A percentile compares a stretch with the other conserved stretches of the same genome.
Conservation (phyloP, 2,797 vertebrate species). For the Enteromius argenteus region DNA sequence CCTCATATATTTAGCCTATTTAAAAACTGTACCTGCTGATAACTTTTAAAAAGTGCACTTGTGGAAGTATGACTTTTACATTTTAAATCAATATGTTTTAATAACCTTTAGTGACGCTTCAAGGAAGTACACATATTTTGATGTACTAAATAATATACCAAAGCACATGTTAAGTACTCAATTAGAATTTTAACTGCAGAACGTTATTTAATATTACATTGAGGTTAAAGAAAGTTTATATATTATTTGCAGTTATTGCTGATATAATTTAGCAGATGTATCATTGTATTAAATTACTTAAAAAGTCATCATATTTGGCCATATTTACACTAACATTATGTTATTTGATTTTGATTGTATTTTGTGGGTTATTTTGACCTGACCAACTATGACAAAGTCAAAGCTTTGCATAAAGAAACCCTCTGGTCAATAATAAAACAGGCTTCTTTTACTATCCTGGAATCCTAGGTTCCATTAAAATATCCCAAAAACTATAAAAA, state of each 20-base stretch:
- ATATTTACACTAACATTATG: neutral
- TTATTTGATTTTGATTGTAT: neutral
- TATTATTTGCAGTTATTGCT: neutral
- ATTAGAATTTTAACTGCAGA: neutral
- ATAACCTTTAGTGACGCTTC: neutral
- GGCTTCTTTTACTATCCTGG: neutral
- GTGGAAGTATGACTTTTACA: neutral
- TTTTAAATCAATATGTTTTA: neutral
- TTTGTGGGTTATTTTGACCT: neutral
- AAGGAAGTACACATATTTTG: neutral
- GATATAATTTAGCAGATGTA: neutral
- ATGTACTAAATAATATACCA: neutral
- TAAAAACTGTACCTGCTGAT: neutral
- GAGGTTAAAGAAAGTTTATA: neutral
- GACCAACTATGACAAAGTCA: neutral
- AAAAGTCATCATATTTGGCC: neutral
- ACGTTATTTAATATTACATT: neutral
- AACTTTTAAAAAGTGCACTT: constrained; percentile 3
- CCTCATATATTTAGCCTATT: neutral
- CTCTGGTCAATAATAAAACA: constrained; percentile 31
- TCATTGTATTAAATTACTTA: neutral
- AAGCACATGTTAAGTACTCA: neutral
- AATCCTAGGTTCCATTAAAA: constrained; percentile 32
- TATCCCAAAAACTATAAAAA: constrained; percentile 30
- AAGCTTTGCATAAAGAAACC: constrained; percentile 15